Percentiles rank a stretch among this genome's conserved stretches.
These are phyloP conservation scores for Pandemis heparana DNA, from an alignment of 2,888 invertebrate genomes.

Conservation along the genomic window DNA sequence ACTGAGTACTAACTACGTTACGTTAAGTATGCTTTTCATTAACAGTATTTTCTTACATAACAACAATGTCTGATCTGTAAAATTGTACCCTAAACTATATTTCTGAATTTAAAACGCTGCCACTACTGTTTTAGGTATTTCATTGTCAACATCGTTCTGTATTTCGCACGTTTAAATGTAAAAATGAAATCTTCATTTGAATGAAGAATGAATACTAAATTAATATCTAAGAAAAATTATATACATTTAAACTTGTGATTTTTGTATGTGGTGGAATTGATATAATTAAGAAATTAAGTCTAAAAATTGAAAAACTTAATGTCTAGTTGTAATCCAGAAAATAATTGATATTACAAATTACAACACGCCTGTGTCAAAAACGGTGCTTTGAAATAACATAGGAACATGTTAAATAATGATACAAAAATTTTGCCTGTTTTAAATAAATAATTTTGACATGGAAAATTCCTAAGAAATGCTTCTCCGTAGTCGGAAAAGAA, in stretches of 20 bases:
- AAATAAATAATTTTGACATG: not conserved
- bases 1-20: slow-evolving; percentile 68
- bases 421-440: slow-evolving; percentile 29
- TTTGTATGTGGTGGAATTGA: slow-evolving; percentile 10
- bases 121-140: not conserved
- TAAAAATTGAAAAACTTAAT: slow-evolving; percentile 44
- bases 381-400: slow-evolving; percentile 80
- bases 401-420: not conserved
- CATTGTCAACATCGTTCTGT: not conserved
- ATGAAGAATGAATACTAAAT: too few relatives aligned
- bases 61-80: slow-evolving; percentile 44
- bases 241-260: not conserved
- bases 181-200: not conserved
- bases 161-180: not conserved
- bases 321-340: slow-evolving; percentile 57
- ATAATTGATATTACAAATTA: slow-evolving; percentile 65
- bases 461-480: not conserved
- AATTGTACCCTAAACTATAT: not conserved
- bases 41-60: slow-evolving; percentile 50
- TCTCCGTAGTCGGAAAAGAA: slow-evolving; percentile 1
- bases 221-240: too few relatives aligned
- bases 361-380: slow-evolving; percentile 70
- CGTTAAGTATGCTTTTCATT: slow-evolving; percentile 63
- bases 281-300: slow-evolving; percentile 22
- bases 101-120: not conserved